Percentiles rank a stretch among this genome's conserved stretches.
phyloP scores from a whole-genome alignment of 2,888 invertebrate species.

The Pandemis heparana region DNA sequence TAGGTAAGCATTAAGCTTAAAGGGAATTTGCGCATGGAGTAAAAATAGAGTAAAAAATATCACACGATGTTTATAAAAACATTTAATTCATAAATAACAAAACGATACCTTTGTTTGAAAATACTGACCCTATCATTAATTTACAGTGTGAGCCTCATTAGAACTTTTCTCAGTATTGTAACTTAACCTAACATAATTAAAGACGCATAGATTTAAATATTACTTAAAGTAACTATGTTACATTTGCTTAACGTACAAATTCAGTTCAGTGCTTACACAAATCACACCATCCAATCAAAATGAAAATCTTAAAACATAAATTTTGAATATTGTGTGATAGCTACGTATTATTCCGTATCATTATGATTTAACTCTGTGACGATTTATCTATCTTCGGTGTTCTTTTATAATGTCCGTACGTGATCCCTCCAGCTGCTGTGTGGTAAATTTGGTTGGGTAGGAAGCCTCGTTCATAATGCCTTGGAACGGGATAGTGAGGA shows the following conservation, averaged over 20 bases:
- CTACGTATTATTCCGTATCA: neutral
- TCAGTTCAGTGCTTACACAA: constrained; percentile 35
- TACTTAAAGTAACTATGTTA: constrained; percentile 34
- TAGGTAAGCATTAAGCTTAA: neutral
- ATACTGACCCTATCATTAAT: constrained; percentile 60
- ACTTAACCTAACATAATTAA: constrained; percentile 32
- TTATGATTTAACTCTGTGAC: constrained; percentile 51
- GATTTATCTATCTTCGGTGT: constrained; percentile 67
- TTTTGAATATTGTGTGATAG: neutral
- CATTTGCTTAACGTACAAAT: constrained; percentile 20
- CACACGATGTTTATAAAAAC: constrained; percentile 49
- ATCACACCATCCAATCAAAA: neutral
- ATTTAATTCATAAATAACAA: constrained; percentile 59
- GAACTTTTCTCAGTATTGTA: constrained; percentile 32
- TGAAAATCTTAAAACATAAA: neutral
- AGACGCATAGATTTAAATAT: constrained; percentile 33
- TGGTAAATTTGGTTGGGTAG: constrained; percentile 82
- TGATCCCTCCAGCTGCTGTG: constrained; percentile 74
- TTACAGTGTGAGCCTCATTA: constrained; percentile 43
- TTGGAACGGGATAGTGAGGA: constrained; percentile 57
- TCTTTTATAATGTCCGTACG: constrained; percentile 78
- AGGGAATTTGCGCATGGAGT: neutral
- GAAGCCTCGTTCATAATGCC: constrained; percentile 77
- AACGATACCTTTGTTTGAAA: constrained; percentile 48
- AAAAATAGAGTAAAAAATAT: constrained; percentile 32